Evolutionary conservation across 2,113 vertebrate species (phyloP).

Genomic region (Picathartes gymnocephalus): DNA sequence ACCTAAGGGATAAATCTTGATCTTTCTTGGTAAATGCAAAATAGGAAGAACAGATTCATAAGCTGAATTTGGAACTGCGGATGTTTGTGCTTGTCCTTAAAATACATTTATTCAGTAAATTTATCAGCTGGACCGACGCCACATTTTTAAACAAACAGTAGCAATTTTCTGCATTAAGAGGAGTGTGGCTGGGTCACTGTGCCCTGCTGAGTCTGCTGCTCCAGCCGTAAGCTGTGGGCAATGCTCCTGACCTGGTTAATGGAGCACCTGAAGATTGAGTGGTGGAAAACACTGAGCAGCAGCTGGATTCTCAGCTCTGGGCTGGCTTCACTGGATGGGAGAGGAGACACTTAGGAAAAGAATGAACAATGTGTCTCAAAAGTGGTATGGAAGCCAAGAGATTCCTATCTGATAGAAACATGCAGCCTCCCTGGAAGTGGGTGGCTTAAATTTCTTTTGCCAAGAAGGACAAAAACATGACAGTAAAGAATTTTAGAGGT

Average conservation of each 20-base stretch:
- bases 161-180: background rate
- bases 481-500: background rate
- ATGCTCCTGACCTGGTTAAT: background rate
- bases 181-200: background rate
- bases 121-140: background rate
- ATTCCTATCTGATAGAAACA: background rate
- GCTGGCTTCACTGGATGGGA: background rate
- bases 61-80: background rate
- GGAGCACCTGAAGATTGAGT: background rate
- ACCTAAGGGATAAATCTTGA: background rate
- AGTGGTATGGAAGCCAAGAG: background rate
- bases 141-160: background rate
- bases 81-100: slow-evolving; percentile 1
- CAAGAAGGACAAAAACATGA: background rate
- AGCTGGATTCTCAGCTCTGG: background rate
- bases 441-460: background rate
- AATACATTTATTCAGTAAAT: background rate
- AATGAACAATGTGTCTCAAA: background rate
- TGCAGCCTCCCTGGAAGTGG: background rate
- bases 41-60: background rate
- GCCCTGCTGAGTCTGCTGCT: background rate
- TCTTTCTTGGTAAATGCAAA: background rate
- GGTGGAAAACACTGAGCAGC: background rate
- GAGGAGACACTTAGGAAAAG: background rate
- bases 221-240: background rate